Conservation (phyloP, 1,140 invertebrate genomes). For the Mizuhopecten yessoensis region DNA sequence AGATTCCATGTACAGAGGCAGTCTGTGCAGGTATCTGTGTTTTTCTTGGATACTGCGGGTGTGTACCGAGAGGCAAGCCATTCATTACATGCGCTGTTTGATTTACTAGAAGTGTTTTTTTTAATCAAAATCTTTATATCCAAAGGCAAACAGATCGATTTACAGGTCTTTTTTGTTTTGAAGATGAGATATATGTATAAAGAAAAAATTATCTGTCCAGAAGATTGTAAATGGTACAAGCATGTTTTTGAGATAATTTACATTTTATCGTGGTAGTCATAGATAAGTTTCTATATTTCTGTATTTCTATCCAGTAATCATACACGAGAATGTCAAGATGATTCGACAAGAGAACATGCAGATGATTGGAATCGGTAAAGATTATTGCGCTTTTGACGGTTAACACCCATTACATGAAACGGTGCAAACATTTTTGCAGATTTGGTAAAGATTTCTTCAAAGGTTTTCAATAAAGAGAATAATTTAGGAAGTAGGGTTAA, state of each 20-base stretch:
- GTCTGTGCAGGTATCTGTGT: background rate
- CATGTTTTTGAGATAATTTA: background rate
- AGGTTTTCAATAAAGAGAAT: background rate
- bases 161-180: background rate
- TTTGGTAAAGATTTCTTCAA: background rate
- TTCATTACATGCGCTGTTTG: background rate
- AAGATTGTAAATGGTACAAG: background rate
- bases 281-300: background rate
- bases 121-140: background rate
- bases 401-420: conserved; percentile 7
- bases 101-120: too few relatives aligned
- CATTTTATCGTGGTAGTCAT: background rate
- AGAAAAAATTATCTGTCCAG: background rate
- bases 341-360: background rate
- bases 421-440: background rate
- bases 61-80: background rate
- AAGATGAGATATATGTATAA: background rate
- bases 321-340: too few relatives aligned
- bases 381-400: background rate
- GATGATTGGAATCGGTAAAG: background rate
- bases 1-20: background rate
- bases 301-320: background rate
- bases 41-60: background rate
- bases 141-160: conserved; percentile 17
- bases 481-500: background rate